Conservation (phyloP, 2,888 invertebrate genomes). For the Strigamia transsilvanica region DNA sequence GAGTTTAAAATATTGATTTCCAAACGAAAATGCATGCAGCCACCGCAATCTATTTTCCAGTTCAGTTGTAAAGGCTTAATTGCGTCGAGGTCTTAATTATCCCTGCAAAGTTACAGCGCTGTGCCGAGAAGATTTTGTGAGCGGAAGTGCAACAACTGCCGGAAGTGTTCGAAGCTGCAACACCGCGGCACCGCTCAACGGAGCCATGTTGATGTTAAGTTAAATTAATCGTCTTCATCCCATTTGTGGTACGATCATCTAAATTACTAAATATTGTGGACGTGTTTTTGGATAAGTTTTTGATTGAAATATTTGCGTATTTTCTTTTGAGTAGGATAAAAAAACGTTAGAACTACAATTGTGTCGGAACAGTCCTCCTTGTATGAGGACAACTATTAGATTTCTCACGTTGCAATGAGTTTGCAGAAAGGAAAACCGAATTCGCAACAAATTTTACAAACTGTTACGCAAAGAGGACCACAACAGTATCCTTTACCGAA, state of each 20-base stretch:
- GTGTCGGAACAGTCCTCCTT: slow-evolving; percentile 44
- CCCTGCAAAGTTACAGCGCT: background rate
- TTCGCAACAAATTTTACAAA: slow-evolving; percentile 48
- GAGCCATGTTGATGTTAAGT: slow-evolving; percentile 51
- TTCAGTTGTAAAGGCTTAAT: too few relatives aligned
- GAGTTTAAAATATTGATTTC: too few relatives aligned
- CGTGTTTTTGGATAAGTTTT: slow-evolving; percentile 5
- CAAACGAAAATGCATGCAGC: too few relatives aligned
- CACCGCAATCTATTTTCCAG: too few relatives aligned
- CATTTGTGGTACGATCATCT: slow-evolving; percentile 1
- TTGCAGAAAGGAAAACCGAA: slow-evolving; percentile 56
- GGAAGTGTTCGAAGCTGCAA: slow-evolving; percentile 48
- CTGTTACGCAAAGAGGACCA: slow-evolving; percentile 4
- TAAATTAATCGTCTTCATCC: slow-evolving; percentile 48
- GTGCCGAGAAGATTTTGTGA: background rate
- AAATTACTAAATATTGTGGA: background rate
- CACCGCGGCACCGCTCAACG: slow-evolving; percentile 52
- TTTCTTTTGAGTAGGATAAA: slow-evolving; percentile 41
- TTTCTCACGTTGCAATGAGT: slow-evolving; percentile 56
- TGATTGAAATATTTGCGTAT: slow-evolving; percentile 23
- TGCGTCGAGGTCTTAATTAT: background rate
- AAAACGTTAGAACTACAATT: slow-evolving; percentile 5
- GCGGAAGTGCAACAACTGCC: slow-evolving; percentile 36
- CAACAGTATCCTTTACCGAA: slow-evolving; percentile 27
- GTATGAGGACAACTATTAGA: slow-evolving; percentile 53